Evolutionary conservation across 2,888 invertebrate species (phyloP).

Genomic region (Morpho helenor): DNA sequence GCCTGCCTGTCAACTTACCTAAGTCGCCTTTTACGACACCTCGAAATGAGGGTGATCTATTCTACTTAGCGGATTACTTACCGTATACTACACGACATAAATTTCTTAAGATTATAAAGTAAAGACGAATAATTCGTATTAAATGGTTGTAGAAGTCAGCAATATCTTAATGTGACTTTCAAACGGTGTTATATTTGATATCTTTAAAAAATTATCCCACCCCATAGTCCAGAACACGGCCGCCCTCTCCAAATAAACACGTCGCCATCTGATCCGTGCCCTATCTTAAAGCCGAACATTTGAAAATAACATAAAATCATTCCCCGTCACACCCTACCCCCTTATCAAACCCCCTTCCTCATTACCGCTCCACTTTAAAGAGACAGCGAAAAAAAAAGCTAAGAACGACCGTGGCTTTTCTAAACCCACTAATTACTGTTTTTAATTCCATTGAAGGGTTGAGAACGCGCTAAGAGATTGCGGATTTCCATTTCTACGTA

Average conservation of each 20-base stretch:
- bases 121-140: too few species aligned
- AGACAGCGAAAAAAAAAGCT: conserved; percentile 8
- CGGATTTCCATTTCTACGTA: conserved; percentile 22
- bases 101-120: too few species aligned
- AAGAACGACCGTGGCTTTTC: conserved; percentile 19
- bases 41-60: too few species aligned
- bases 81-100: too few species aligned
- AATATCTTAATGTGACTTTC: too few species aligned
- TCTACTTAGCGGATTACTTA: too few species aligned
- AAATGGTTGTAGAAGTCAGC: too few species aligned
- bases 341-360: neutral
- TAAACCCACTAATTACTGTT: conserved; percentile 32
- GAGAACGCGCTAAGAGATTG: conserved; percentile 26
- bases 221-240: conserved; percentile 20
- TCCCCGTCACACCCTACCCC: conserved; percentile 2
- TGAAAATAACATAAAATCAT: conserved; percentile 24
- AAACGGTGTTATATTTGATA: too few species aligned
- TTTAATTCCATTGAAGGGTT: conserved; percentile 30
- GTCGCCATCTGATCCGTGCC: conserved; percentile 26
- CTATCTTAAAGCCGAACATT: conserved; percentile 26
- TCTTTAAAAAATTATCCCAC: conserved; percentile 7
- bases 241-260: conserved; percentile 26
- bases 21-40: too few species aligned
- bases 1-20: too few species aligned
- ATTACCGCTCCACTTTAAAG: conserved; percentile 7